Conservation (phyloP, 2,797 vertebrate species). For the Garrulus glandarius region DNA sequence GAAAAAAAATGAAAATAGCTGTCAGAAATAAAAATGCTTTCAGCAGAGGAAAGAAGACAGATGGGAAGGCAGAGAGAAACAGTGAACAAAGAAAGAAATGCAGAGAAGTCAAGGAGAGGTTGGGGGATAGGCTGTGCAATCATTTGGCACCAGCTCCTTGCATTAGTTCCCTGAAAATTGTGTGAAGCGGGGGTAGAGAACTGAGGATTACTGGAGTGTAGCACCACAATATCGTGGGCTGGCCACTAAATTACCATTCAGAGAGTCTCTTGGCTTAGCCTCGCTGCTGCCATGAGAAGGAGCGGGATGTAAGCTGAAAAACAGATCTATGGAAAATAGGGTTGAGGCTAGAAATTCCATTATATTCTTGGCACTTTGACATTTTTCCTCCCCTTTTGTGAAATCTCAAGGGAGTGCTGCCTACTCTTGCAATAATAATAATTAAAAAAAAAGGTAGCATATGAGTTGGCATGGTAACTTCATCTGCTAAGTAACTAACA, state of each 20-base stretch:
- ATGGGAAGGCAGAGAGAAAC: not conserved
- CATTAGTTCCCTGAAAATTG: slow-evolving; percentile 35
- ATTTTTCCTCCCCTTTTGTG: slow-evolving; percentile 60
- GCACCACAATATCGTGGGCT: slow-evolving; percentile 54
- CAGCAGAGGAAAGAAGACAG: not conserved
- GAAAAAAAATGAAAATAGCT: not conserved
- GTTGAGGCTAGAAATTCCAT: slow-evolving; percentile 54
- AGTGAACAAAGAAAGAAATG: not conserved
- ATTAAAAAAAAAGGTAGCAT: slow-evolving; percentile 43
- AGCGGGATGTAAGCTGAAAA: slow-evolving; percentile 38
- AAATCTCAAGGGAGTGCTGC: slow-evolving; percentile 50
- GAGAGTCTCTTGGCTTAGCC: slow-evolving; percentile 40
- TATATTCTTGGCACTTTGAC: slow-evolving; percentile 62
- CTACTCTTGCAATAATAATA: slow-evolving; percentile 59
- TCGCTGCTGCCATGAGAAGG: not conserved
- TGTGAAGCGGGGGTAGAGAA: slow-evolving; percentile 31
- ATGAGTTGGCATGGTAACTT: slow-evolving; percentile 73
- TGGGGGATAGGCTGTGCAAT: slow-evolving; percentile 24
- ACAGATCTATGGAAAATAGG: slow-evolving; percentile 35
- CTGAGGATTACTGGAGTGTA: not conserved
- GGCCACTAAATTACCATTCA: slow-evolving; percentile 58
- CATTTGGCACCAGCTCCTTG: slow-evolving; percentile 5
- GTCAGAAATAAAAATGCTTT: not conserved
- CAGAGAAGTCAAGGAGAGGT: slow-evolving; percentile 1
- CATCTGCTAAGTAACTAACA: slow-evolving; percentile 65